Evolutionary conservation across 2,113 vertebrate species (phyloP).

Genomic region (Coptodon bakossiorum): DNA sequence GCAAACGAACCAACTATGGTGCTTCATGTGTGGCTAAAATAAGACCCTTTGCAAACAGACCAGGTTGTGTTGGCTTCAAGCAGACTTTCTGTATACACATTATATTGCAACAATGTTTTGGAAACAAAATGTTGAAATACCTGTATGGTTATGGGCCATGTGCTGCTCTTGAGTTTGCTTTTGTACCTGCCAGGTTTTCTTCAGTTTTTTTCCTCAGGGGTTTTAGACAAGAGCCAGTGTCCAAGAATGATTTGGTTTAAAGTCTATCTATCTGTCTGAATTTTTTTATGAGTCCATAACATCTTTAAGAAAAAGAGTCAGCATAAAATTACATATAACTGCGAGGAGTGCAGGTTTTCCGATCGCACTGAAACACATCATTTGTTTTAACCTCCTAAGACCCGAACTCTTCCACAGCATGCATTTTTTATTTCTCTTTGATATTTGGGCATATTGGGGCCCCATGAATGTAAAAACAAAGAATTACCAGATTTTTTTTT

Average conservation of each 20-base stretch:
- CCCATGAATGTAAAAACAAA: too few relatives aligned
- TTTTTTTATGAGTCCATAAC: conserved; percentile 21
- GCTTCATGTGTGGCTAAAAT: not conserved
- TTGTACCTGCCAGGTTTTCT: not conserved
- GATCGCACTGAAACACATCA: not conserved
- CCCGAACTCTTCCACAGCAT: too few relatives aligned
- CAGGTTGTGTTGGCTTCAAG: not conserved
- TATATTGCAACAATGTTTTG: conserved; percentile 10
- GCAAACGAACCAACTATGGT: not conserved
- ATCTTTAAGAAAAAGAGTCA: conserved; percentile 20
- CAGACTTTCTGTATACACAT: not conserved
- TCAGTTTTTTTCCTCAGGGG: not conserved
- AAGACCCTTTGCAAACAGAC: not conserved
- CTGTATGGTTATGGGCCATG: not conserved
- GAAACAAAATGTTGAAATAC: not conserved
- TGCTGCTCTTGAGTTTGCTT: conserved; percentile 12
- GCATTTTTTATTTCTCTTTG: too few relatives aligned
- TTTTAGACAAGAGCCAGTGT: not conserved
- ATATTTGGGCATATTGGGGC: too few relatives aligned
- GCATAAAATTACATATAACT: not conserved
- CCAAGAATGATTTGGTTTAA: not conserved
- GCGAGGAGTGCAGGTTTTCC: not conserved
- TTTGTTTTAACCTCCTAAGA: not conserved
- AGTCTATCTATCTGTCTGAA: not conserved
- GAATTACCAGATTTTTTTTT: too few relatives aligned